These are phyloP conservation scores for Atherinomorus stipes DNA, from an alignment of 2,113 vertebrate genomes.

Conservation along the genomic window DNA sequence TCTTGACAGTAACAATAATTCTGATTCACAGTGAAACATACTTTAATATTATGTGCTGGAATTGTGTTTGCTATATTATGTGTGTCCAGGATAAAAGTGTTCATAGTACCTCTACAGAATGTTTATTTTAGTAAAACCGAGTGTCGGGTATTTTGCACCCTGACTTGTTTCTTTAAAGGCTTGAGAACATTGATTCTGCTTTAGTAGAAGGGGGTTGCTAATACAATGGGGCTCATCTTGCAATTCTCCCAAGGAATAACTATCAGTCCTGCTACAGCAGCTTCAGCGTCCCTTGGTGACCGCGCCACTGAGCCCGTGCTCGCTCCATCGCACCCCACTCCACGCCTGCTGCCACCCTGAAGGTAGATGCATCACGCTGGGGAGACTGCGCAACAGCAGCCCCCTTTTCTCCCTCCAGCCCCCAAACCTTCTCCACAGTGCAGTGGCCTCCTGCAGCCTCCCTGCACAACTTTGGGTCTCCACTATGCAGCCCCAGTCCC, in stretches of 20 bases:
- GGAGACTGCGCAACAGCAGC: conserved; percentile 78
- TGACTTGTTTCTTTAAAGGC: conserved; percentile 46
- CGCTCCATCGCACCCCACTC: conserved; percentile 85
- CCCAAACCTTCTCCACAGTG: conserved; percentile 59
- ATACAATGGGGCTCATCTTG: conserved; percentile 86
- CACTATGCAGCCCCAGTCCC: conserved; percentile 49
- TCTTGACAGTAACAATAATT: conserved; percentile 41
- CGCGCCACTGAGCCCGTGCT: conserved; percentile 84
- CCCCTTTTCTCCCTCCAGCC: conserved; percentile 68
- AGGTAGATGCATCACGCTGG: conserved; percentile 85
- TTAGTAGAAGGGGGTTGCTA: conserved; percentile 72
- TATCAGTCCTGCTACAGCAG: conserved; percentile 86
- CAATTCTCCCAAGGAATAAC: conserved; percentile 87
- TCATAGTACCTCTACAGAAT: not conserved
- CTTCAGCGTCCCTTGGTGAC: conserved; percentile 86
- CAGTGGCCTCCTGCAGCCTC: conserved; percentile 61
- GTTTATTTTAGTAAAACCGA: not conserved
- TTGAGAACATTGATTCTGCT: conserved; percentile 64
- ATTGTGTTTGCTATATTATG: too few relatives aligned
- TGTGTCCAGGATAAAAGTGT: too few relatives aligned
- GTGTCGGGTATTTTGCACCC: conserved; percentile 46
- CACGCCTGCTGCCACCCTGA: conserved; percentile 87
- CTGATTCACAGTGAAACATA: conserved; percentile 42
- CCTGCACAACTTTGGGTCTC: conserved; percentile 46
- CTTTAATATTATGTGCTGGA: not conserved